Conservation (phyloP, 2,888 invertebrate species). For the Cosmorhoe ocellata region DNA sequence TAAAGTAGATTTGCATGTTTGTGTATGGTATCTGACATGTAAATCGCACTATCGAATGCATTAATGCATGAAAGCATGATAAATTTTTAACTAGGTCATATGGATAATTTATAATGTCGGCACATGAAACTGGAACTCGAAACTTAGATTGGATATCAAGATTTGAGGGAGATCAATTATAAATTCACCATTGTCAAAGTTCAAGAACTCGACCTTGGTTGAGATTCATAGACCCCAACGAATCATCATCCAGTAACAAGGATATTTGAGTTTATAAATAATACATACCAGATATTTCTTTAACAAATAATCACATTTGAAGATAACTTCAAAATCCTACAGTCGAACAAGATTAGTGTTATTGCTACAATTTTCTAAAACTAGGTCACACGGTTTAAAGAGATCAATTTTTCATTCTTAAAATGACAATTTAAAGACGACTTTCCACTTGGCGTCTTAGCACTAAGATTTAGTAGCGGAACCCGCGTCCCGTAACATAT, state of each 20-base stretch:
- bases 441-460: conserved; percentile 6
- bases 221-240: too few relatives aligned
- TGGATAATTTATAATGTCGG: not conserved
- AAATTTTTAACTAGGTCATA: conserved; percentile 10
- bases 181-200: not conserved
- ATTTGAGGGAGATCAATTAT: conserved; percentile 5
- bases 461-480: conserved; percentile 1
- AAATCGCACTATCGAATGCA: conserved; percentile 7
- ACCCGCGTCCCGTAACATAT: conserved; percentile 6
- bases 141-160: conserved; percentile 13
- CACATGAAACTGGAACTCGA: conserved; percentile 1
- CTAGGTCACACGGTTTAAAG: conserved; percentile 6
- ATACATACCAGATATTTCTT: too few relatives aligned
- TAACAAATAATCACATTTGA: too few relatives aligned
- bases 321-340: not conserved
- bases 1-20: conserved; percentile 16
- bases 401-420: conserved; percentile 3
- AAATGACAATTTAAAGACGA: conserved; percentile 3
- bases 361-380: not conserved
- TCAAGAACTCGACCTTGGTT: not conserved
- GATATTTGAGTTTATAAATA: too few relatives aligned
- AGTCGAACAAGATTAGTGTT: not conserved
- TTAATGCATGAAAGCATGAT: conserved; percentile 15
- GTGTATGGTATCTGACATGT: conserved; percentile 14
- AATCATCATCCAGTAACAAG: too few relatives aligned